These are phyloP conservation scores for Acleris emargana DNA, from an alignment of 2,888 invertebrate genomes.

Conservation along the genomic window DNA sequence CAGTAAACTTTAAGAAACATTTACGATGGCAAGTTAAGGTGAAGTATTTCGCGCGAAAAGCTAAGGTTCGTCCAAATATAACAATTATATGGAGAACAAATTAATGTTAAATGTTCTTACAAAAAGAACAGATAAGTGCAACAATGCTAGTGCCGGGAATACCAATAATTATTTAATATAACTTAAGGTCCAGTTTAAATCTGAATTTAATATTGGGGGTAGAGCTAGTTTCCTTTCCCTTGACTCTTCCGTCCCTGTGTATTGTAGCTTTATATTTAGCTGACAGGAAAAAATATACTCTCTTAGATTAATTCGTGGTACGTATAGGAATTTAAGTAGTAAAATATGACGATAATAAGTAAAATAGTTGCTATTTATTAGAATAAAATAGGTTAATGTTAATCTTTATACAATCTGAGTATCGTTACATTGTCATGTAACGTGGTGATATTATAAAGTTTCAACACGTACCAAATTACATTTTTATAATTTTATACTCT, in stretches of 20 bases:
- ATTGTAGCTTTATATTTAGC: constrained; percentile 16
- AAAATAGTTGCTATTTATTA: constrained; percentile 35
- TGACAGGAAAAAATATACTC: constrained; percentile 32
- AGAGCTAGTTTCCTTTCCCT: constrained; percentile 10
- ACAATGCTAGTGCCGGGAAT: constrained; percentile 4
- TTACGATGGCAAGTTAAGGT: neutral
- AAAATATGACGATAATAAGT: constrained; percentile 10
- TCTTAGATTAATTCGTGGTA: constrained; percentile 18
- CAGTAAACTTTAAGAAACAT: neutral
- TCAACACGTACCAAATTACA: constrained; percentile 36
- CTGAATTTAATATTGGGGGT: constrained; percentile 17
- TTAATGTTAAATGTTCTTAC: neutral
- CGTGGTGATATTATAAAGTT: constrained; percentile 12
- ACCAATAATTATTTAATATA: constrained; percentile 11
- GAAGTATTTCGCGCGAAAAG: neutral
- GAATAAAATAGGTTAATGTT: constrained; percentile 17
- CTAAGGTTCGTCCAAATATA: neutral
- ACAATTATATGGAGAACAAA: neutral
- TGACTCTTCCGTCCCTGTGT: constrained; percentile 21
- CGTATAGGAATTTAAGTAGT: constrained; percentile 21
- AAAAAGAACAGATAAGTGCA: constrained; percentile 2
- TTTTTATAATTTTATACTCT: constrained; percentile 38
- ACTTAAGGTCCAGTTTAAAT: constrained; percentile 7
- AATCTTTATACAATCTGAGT: constrained; percentile 17
- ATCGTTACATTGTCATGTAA: neutral